Evolutionary conservation across 23 tunicate species (phyloP).

Genomic region (Clavelina lepadiformis): DNA sequence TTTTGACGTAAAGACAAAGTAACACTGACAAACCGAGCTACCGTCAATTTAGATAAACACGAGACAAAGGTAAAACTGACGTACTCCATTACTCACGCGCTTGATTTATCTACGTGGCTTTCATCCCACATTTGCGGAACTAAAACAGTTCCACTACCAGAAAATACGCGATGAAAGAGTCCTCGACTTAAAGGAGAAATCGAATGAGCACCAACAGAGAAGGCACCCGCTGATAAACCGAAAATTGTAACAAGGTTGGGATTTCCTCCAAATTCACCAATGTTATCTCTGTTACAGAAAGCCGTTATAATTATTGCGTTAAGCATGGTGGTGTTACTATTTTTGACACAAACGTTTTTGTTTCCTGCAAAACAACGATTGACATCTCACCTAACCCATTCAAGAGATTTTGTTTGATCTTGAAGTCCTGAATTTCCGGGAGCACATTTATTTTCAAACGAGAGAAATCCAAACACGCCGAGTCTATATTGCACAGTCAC

Average conservation of each 20-base stretch:
- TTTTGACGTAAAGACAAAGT: too few relatives aligned
- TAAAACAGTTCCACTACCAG: slow-evolving; percentile 59
- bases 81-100: too few relatives aligned
- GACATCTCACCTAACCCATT: slow-evolving; percentile 70
- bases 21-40: too few relatives aligned
- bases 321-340: background rate
- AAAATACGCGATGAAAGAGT: slow-evolving; percentile 66
- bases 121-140: slow-evolving; percentile 26
- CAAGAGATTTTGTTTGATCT: slow-evolving; percentile 76
- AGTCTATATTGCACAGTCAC: slow-evolving; percentile 87
- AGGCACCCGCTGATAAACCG: slow-evolving; percentile 83
- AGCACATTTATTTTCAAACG: slow-evolving; percentile 68
- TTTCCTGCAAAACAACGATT: background rate
- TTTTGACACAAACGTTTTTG: background rate
- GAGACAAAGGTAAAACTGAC: too few relatives aligned
- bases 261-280: slow-evolving; percentile 74
- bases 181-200: slow-evolving; percentile 61
- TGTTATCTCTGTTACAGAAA: slow-evolving; percentile 44
- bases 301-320: background rate
- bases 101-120: slow-evolving; percentile 18
- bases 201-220: slow-evolving; percentile 54
- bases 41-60: too few relatives aligned
- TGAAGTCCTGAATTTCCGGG: slow-evolving; percentile 61
- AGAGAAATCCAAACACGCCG: slow-evolving; percentile 80
- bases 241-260: slow-evolving; percentile 60